Evolutionary conservation across 1,140 invertebrate species (phyloP).

Genomic region (Drosophila nikananu): DNA sequence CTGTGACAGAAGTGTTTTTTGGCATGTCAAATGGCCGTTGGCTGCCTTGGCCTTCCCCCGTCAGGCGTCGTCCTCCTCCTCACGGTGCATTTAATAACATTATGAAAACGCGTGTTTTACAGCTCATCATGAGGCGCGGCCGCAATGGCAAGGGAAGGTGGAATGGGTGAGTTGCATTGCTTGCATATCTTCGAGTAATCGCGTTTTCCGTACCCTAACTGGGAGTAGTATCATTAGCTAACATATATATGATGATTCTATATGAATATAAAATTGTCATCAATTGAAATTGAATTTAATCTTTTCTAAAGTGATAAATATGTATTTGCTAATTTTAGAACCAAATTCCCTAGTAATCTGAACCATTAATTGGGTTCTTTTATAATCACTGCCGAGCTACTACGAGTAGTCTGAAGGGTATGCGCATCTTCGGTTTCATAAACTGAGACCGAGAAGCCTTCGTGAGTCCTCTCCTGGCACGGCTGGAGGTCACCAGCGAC

Average conservation of each 20-base stretch:
- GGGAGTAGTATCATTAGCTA: neutral
- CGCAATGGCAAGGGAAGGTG: conserved; percentile 1
- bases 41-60: conserved; percentile 15
- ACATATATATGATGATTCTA: too few species aligned
- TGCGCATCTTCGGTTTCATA: neutral
- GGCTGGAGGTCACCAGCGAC: conserved; percentile 75
- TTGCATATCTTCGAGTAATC: conserved; percentile 62
- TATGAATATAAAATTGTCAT: neutral
- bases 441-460: neutral
- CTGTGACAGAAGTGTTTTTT: conserved; percentile 83
- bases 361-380: neutral
- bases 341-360: neutral
- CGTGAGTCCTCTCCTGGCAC: conserved; percentile 62
- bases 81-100: conserved; percentile 68
- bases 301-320: neutral
- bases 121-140: conserved; percentile 67
- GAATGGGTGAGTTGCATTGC: conserved; percentile 39
- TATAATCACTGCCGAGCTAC: neutral
- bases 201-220: conserved; percentile 21
- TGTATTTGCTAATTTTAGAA: neutral
- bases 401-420: conserved; percentile 1
- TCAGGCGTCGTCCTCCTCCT: conserved; percentile 1
- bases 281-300: neutral
- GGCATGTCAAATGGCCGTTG: conserved; percentile 81
- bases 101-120: conserved; percentile 81